These are phyloP conservation scores for Corvus moneduloides DNA, from an alignment of 2,113 vertebrate species.

Conservation along the genomic window DNA sequence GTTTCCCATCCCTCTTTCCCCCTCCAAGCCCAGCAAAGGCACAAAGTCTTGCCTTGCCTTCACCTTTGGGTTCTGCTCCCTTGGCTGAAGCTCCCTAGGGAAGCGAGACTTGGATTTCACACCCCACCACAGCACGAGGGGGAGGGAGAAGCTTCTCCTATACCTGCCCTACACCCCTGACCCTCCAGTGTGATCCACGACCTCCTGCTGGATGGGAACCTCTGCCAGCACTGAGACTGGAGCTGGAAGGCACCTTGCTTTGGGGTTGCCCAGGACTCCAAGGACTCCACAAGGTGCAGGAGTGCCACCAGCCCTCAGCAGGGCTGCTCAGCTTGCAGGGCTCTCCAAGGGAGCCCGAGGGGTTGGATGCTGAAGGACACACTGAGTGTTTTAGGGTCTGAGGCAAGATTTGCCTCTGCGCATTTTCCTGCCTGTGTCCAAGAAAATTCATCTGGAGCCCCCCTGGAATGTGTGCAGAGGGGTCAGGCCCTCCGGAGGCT, in stretches of 20 bases:
- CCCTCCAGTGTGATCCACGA: background rate
- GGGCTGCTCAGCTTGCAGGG: background rate
- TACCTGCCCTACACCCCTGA: background rate
- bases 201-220: background rate
- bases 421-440: background rate
- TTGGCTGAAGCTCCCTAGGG: background rate
- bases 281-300: background rate
- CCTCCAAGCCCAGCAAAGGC: background rate
- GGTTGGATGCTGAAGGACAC: background rate
- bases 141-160: background rate
- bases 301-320: background rate
- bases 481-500: background rate
- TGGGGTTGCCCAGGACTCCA: background rate
- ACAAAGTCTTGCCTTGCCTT: background rate
- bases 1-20: background rate
- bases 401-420: background rate
- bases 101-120: background rate
- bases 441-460: background rate
- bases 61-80: fast-evolving
- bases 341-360: background rate
- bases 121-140: background rate
- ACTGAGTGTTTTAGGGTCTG: background rate
- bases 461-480: background rate
- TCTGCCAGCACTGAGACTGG: background rate
- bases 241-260: background rate